A percentile compares a stretch with the other conserved stretches of the same genome.
Evolutionary conservation across 2,888 invertebrate species (phyloP).

Genomic region (Lomographa bimaculata): DNA sequence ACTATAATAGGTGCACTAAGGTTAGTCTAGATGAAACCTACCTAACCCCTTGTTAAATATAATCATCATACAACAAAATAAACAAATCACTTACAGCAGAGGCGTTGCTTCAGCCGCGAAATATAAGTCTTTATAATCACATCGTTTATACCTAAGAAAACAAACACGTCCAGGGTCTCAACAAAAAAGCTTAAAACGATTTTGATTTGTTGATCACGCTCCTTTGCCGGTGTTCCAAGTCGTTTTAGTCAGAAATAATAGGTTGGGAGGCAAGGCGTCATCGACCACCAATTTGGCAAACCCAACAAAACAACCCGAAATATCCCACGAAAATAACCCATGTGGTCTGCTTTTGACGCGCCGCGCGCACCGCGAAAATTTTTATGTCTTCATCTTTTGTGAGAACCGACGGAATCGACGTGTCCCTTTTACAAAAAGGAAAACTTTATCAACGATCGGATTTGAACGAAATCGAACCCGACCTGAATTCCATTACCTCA

Average conservation of each 20-base stretch:
- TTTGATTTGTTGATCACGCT: constrained; percentile 77
- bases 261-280: constrained; percentile 74
- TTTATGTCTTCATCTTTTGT: constrained; percentile 81
- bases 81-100: constrained; percentile 25
- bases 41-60: constrained; percentile 1
- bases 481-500: constrained; percentile 65
- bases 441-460: constrained; percentile 55
- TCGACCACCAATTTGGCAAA: constrained; percentile 77
- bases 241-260: constrained; percentile 71
- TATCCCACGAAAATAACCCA: constrained; percentile 66
- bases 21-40: too few species aligned
- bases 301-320: constrained; percentile 54
- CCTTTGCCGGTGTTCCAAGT: constrained; percentile 56
- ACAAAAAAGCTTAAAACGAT: constrained; percentile 46
- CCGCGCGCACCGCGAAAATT: constrained; percentile 66
- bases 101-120: constrained; percentile 45
- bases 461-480: constrained; percentile 36
- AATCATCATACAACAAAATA: constrained; percentile 16
- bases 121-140: constrained; percentile 72
- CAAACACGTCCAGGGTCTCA: constrained; percentile 68
- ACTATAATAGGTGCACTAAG: too few species aligned
- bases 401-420: constrained; percentile 62
- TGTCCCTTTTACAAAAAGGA: constrained; percentile 44
- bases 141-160: constrained; percentile 69
- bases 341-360: constrained; percentile 76